Conservation (phyloP, 2,888 invertebrate genomes). For the Timema podura region DNA sequence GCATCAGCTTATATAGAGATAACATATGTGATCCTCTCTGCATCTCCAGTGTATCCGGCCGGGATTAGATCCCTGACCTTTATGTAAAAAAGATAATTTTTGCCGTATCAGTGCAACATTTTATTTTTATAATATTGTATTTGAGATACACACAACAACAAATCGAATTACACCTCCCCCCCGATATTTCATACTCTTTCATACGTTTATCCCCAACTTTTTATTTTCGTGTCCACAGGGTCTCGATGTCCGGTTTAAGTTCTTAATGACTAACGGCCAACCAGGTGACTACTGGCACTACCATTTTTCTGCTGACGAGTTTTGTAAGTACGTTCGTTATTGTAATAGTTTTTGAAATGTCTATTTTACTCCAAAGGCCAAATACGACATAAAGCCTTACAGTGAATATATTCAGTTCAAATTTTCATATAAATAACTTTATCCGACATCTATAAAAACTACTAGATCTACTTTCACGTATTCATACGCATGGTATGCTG, state of each 20-base stretch:
- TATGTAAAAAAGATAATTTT: background rate
- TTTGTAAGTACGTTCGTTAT: constrained; percentile 62
- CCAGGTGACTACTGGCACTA: constrained; percentile 77
- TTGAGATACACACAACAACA: background rate
- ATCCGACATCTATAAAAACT: background rate
- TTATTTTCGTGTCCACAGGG: constrained; percentile 52
- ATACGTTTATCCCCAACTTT: background rate
- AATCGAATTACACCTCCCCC: background rate
- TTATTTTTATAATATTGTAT: too few relatives aligned
- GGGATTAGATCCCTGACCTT: too few relatives aligned
- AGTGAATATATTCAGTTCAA: too few relatives aligned
- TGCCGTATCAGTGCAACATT: too few relatives aligned
- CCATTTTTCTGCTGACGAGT: constrained; percentile 93
- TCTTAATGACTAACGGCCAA: constrained; percentile 84
- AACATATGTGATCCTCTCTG: too few relatives aligned
- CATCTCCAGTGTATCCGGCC: too few relatives aligned
- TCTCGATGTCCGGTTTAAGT: constrained; percentile 70
- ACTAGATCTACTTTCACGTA: too few relatives aligned
- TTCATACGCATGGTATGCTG: too few relatives aligned
- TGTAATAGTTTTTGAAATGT: background rate
- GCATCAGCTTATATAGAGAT: too few relatives aligned
- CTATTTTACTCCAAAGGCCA: background rate
- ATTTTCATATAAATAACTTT: too few relatives aligned
- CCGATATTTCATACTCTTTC: background rate
- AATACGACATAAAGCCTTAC: background rate